Evolutionary conservation across 2,113 vertebrate genomes (phyloP), one percentile per base, ranked within the genome.

Genomic region (Promerops cafer): DNA sequence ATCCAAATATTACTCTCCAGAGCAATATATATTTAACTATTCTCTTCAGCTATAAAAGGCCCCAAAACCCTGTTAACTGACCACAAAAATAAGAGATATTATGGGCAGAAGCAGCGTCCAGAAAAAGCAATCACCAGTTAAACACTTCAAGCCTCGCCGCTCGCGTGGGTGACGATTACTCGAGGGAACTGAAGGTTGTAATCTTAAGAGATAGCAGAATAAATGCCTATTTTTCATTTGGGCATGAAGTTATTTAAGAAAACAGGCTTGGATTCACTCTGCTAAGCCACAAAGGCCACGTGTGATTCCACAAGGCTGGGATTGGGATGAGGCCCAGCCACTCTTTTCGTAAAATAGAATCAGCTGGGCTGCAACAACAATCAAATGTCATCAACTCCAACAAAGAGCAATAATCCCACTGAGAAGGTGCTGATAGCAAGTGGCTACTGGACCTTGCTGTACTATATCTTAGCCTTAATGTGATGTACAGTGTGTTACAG

Each of bases 1-100:
- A 92, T 74, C 86, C 69, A 93, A 95, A 91, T 93, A 84, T 88
- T 81, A 95, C 93, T 86, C 86, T 70, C 93, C 75, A 35, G 85
- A 92, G 92, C 57, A 87, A 91, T 39, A 82, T 47, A 90, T 27
- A 88, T 94, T 96, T 87, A 89, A 95, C 75, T 77, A 21, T 93
- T 93, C 83, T 96, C 93, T 91, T 74, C 71, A 90, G 71, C 79
- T 56, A 4, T 79, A 93, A 82, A 75, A 89, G 35, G 84, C 61
- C 75, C 85, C 87, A 33, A 96, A 97, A 88, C 53, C 61, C 77
- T 71, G 91, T 80, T 90, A 83, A 37, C 9, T 93, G 93, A 91
- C 53, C 87, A 83, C 45, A 83, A n/a, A 97, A 90, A 76, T 79
- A 85, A 30, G 85, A 95, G 92, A 90, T 78, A 83, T 85, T 56